Base-by-base conservation (phyloP, 2,113 vertebrate species). In the Triplophysa rosa region DNA sequence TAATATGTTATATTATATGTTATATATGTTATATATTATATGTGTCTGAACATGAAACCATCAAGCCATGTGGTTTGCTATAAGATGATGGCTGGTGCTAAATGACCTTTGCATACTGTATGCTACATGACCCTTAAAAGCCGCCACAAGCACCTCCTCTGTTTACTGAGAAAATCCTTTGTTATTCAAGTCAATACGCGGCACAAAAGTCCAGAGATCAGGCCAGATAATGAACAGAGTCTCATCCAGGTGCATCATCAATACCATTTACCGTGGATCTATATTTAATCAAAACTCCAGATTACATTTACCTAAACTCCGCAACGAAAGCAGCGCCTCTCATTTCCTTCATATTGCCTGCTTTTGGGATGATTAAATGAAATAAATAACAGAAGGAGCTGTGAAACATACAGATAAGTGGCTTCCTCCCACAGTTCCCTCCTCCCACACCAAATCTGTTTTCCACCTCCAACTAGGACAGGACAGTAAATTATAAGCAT, bases 371-470 rank as follows among this genome's bases (percentile, higher is more conserved):
- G 58, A 63, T 73, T 73, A 47, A 26, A 74, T 37, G 6, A 21
- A 29, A 63, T 40, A 63, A 24, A 56, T 29, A 61, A 72, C 54
- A 37, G 33, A 61, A 42, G n/a, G 70, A 54, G 54, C 56, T 12
- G 33, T 73, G 70, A 74, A 45, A 62, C 37, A 63, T 4, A 10
- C 40, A 47, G 37, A 63, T 63, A 74, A 62, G 40, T 47, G 37
- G 72, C 45, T 47, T 63, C 72, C 59, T 26, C 72, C 72, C 72
- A 63, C 72, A 63, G 40, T 4, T 24, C n/a, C 19, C 21, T 63
- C 58, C 62, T 62, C 58, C 72, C n/a, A 74, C 72, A 74, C 58
- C 72, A 63, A 74, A 63, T 63, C 72, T 74, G 72, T 45, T 63
- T 23, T 74, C 9, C 58, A 12, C 23, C 58, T 47, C 40, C 17